A percentile compares a stretch with the other conserved stretches of the same genome.
These are phyloP conservation scores for Actenoides hombroni DNA, from an alignment of 2,113 vertebrate species.

Conservation along the genomic window DNA sequence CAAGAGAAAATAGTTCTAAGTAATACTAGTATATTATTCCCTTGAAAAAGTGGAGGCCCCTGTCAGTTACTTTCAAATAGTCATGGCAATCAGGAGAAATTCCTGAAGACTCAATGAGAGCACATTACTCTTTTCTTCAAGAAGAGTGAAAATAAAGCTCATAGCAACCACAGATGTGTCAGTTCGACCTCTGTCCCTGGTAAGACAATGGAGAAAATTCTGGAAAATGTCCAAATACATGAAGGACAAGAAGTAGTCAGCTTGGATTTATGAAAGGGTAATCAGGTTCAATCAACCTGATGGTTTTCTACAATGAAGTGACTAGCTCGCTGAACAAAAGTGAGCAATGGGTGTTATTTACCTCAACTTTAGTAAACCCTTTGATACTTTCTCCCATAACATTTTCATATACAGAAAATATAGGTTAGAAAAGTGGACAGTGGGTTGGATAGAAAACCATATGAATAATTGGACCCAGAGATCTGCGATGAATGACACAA, in stretches of 20 bases:
- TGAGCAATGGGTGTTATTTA: not conserved
- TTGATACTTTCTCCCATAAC: not conserved
- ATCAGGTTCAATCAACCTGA: not conserved
- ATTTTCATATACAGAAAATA: not conserved
- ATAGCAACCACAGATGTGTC: not conserved
- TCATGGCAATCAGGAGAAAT: not conserved
- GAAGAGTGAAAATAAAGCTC: not conserved
- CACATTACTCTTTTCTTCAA: not conserved
- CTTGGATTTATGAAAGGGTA: not conserved
- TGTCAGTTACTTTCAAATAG: not conserved
- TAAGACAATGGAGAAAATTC: not conserved
- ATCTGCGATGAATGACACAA: not conserved
- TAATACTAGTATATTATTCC: not conserved
- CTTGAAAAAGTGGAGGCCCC: not conserved
- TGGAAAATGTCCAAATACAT: not conserved
- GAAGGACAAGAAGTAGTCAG: not conserved
- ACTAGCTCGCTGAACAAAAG: not conserved
- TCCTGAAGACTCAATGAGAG: not conserved
- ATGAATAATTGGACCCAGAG: not conserved
- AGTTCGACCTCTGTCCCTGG: fast-evolving
- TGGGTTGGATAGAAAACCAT: not conserved
- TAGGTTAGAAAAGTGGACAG: not conserved
- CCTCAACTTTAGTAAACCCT: not conserved
- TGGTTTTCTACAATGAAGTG: not conserved
- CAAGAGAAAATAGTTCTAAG: not conserved